A percentile compares a stretch with the other conserved stretches of the same genome.
These are phyloP conservation scores for Ammodramus savannarum DNA, from an alignment of 2,113 vertebrate genomes.

Conservation along the genomic window DNA sequence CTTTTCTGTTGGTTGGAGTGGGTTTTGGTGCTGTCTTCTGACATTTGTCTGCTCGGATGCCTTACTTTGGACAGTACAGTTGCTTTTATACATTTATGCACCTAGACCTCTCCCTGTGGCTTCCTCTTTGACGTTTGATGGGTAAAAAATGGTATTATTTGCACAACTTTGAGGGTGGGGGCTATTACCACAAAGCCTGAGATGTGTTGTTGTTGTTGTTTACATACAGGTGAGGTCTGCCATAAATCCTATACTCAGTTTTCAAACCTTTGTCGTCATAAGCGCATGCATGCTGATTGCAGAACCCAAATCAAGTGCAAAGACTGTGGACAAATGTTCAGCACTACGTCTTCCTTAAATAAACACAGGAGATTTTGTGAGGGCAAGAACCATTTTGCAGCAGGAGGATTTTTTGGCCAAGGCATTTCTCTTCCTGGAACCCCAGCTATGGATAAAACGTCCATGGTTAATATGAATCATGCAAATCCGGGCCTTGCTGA, in stretches of 20 bases:
- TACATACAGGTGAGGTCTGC: conserved; percentile 95
- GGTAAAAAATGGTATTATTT: conserved; percentile 67
- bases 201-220: conserved; percentile 79
- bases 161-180: conserved; percentile 62
- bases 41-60: conserved; percentile 61
- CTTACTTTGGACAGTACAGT: conserved; percentile 53
- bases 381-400: conserved; percentile 97
- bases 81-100: conserved; percentile 16
- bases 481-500: conserved; percentile 91
- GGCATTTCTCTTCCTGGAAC: conserved; percentile 92
- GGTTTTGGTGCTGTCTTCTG: conserved; percentile 51
- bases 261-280: conserved; percentile 99
- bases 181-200: conserved; percentile 77
- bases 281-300: conserved; percentile 99
- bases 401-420: conserved; percentile 96
- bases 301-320: conserved; percentile 99
- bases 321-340: conserved; percentile 99
- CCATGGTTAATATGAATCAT: conserved; percentile 91
- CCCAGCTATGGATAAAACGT: conserved; percentile 93
- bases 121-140: conserved; percentile 35
- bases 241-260: conserved; percentile 99
- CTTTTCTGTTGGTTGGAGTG: neutral
- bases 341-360: conserved; percentile 99
- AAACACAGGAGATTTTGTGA: conserved; percentile 99
- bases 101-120: neutral